Conservation (phyloP, 2,113 vertebrate genomes). For the Pterophyllum scalare region DNA sequence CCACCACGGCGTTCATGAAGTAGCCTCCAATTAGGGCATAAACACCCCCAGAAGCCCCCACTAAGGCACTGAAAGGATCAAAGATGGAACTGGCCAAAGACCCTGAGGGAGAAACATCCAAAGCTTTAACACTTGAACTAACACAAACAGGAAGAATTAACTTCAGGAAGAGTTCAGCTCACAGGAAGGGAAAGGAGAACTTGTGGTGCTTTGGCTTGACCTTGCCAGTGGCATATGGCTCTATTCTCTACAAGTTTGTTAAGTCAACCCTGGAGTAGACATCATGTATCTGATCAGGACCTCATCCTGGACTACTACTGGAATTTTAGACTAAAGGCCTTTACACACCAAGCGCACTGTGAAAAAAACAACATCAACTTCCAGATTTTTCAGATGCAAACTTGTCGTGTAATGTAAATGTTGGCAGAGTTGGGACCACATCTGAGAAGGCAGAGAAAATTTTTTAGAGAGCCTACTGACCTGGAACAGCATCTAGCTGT, state of each 20-base stretch:
- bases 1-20: constrained; percentile 92
- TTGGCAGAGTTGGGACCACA: too few species aligned
- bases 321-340: neutral
- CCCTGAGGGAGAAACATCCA: constrained; percentile 75
- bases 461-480: too few species aligned
- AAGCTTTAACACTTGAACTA: neutral
- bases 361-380: too few species aligned
- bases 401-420: too few species aligned
- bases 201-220: neutral
- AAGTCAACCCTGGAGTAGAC: neutral
- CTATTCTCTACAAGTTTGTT: neutral
- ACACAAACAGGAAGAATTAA: constrained; percentile 37
- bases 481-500: too few species aligned
- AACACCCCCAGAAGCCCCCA: constrained; percentile 92
- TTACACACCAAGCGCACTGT: too few species aligned
- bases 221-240: neutral
- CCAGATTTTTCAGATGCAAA: too few species aligned
- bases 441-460: too few species aligned
- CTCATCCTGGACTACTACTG: neutral
- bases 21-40: constrained; percentile 92
- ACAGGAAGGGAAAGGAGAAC: neutral
- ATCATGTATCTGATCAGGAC: neutral
- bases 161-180: neutral
- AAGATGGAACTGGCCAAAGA: constrained; percentile 92
- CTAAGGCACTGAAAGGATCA: constrained; percentile 86